Conservation (phyloP, 2,113 vertebrate genomes). For the Irena cyanogastra region DNA sequence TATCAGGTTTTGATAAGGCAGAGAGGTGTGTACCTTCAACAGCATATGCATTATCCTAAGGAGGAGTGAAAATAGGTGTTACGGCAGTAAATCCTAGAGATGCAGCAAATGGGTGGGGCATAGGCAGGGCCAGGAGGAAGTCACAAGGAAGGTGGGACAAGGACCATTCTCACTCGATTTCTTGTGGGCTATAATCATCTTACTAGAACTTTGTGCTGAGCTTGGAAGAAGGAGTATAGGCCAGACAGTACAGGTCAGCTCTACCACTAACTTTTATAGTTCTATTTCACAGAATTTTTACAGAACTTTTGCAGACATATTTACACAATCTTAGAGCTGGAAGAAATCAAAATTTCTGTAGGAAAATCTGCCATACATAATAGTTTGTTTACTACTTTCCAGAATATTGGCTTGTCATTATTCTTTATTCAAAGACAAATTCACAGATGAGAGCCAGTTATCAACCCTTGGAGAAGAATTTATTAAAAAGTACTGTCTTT, state of each 20-base stretch:
- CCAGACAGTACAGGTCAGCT: neutral
- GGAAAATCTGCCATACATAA: neutral
- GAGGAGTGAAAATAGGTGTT: neutral
- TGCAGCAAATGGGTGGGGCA: neutral
- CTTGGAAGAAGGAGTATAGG: neutral
- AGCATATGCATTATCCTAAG: neutral
- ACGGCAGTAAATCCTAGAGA: neutral
- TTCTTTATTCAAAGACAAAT: neutral
- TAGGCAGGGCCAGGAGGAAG: neutral
- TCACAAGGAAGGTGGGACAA: neutral
- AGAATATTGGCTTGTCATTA: neutral
- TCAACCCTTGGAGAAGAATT: neutral
- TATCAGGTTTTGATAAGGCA: neutral
- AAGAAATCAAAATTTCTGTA: neutral
- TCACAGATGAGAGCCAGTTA: neutral
- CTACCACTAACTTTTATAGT: neutral
- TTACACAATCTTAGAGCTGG: neutral
- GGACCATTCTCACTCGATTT: accelerated
- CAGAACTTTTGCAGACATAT: neutral
- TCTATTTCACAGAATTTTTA: neutral
- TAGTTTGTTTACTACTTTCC: neutral
- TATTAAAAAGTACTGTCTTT: neutral
- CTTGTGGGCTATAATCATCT: neutral
- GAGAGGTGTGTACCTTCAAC: neutral
- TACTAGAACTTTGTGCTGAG: neutral